Conservation (phyloP, 2,888 invertebrate species). For the Tenthredo scrophulariae region DNA sequence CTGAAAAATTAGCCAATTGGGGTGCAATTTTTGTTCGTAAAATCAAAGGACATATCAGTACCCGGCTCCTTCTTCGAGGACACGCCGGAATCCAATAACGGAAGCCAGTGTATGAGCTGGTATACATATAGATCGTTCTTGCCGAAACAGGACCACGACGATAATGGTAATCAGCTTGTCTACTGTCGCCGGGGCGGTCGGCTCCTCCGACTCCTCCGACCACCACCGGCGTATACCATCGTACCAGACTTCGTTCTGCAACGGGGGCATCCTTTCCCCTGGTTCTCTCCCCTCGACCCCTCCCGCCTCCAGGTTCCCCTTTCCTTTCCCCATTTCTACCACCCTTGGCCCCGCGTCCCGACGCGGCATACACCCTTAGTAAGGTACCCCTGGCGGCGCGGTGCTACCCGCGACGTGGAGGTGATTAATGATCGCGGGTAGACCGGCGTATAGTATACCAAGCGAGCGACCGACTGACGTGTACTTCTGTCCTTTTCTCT, state of each 20-base stretch:
- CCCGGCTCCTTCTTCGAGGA: neutral
- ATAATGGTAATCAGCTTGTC: constrained; percentile 71
- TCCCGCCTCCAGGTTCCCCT: constrained; percentile 54
- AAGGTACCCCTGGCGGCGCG: constrained; percentile 76
- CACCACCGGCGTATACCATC: constrained; percentile 17
- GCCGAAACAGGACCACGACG: constrained; percentile 58
- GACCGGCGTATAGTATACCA: constrained; percentile 35
- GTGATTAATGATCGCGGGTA: constrained; percentile 76
- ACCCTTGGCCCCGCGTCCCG: constrained; percentile 67
- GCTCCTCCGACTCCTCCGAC: constrained; percentile 54
- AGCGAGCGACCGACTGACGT: constrained; percentile 25
- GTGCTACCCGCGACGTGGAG: constrained; percentile 76
- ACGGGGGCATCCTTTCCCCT: constrained; percentile 57
- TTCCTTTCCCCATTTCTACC: constrained; percentile 54
- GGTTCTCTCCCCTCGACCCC: constrained; percentile 52
- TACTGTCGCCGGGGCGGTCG: constrained; percentile 64
- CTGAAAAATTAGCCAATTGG: neutral
- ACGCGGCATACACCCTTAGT: constrained; percentile 73
- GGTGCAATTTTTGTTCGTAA: neutral
- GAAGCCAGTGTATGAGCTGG: neutral
- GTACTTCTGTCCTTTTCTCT: constrained; percentile 57
- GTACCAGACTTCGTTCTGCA: constrained; percentile 54
- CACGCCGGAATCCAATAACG: constrained; percentile 19
- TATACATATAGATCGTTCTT: constrained; percentile 56
- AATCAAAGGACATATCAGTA: neutral